These are phyloP conservation scores for Calyptommatus sinebrachiatus DNA, from an alignment of 2,113 vertebrate species.

Conservation along the genomic window DNA sequence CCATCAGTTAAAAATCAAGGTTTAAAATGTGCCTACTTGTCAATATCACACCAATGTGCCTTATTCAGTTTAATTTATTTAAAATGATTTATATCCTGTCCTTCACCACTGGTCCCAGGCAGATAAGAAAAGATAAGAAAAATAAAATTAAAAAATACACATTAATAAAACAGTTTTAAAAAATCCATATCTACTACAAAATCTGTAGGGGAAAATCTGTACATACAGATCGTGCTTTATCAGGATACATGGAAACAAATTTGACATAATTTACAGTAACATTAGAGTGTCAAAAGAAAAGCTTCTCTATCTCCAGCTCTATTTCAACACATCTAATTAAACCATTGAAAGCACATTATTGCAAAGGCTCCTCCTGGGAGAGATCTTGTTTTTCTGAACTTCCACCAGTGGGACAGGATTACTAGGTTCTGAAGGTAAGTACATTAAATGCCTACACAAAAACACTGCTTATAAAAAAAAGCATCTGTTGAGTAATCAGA, in stretches of 20 bases:
- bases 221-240: background rate
- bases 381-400: background rate
- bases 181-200: background rate
- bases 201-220: background rate
- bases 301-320: background rate
- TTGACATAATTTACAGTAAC: rapidly evolving
- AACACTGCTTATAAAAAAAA: background rate
- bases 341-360: background rate
- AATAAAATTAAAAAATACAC: too few species aligned
- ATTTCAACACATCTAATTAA: background rate
- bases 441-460: background rate
- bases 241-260: background rate
- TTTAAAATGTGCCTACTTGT: background rate
- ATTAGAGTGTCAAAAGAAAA: background rate
- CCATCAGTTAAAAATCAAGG: background rate
- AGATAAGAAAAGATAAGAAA: too few species aligned
- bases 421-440: background rate
- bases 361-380: background rate
- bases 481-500: background rate
- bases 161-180: too few species aligned
- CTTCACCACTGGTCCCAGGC: too few species aligned
- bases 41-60: background rate
- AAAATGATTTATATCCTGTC: too few species aligned
- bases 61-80: too few species aligned
- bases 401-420: rapidly evolving